Conservation (phyloP, 2,113 vertebrate genomes). For the Psettodes erumei region DNA sequence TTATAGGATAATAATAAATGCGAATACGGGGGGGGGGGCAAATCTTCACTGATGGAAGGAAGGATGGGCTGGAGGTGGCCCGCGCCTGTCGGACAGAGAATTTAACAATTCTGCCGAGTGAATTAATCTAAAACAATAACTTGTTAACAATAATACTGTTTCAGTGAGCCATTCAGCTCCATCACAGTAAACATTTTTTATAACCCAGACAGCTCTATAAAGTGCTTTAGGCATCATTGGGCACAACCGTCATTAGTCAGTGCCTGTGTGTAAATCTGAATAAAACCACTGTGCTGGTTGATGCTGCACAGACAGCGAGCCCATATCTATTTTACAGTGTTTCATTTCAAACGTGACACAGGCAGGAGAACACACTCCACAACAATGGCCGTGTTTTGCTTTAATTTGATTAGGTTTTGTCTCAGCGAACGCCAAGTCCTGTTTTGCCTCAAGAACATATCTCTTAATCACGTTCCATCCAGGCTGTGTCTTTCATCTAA, state of each 20-base stretch:
- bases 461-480: conserved; percentile 86
- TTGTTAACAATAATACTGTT: conserved; percentile 75
- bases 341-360: conserved; percentile 74
- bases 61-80: conserved; percentile 18
- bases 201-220: conserved; percentile 77
- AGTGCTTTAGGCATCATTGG: conserved; percentile 79
- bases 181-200: conserved; percentile 80
- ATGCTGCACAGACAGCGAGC: conserved; percentile 54
- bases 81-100: conserved; percentile 32
- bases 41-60: conserved; percentile 4
- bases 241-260: conserved; percentile 78
- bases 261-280: conserved; percentile 72
- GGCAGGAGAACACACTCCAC: conserved; percentile 69
- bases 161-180: conserved; percentile 73
- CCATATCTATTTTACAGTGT: conserved; percentile 66
- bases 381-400: conserved; percentile 79
- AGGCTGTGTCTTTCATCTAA: conserved; percentile 82
- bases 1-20: conserved; percentile 52
- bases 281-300: conserved; percentile 59
- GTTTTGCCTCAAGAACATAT: conserved; percentile 84
- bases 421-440: conserved; percentile 83
- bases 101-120: conserved; percentile 66
- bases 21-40: conserved; percentile 9
- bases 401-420: conserved; percentile 85
- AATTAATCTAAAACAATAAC: conserved; percentile 77